A percentile compares a stretch with the other conserved stretches of the same genome.
Conservation (phyloP, 2,888 invertebrate genomes). For the Atrina japonica region DNA sequence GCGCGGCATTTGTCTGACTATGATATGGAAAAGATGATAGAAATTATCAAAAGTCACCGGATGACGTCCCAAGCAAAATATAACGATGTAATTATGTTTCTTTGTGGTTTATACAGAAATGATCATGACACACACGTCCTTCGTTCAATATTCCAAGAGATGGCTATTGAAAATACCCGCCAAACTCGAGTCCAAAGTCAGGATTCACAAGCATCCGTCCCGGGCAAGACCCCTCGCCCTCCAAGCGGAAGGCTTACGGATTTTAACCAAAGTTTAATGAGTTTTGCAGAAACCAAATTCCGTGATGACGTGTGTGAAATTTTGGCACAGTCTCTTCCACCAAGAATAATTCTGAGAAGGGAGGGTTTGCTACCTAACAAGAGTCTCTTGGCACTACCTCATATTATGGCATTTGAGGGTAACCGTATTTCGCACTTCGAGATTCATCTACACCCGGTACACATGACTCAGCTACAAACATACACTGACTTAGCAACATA, state of each 20-base stretch:
- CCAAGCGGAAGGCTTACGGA: slow-evolving; percentile 57
- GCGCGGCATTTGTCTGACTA: slow-evolving; percentile 66
- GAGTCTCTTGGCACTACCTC: slow-evolving; percentile 58
- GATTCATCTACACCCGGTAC: slow-evolving; percentile 67
- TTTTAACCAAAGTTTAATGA: slow-evolving; percentile 65
- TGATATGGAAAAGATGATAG: slow-evolving; percentile 52
- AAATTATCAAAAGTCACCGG: slow-evolving; percentile 51
- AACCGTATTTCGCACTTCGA: slow-evolving; percentile 65
- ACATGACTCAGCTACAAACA: slow-evolving; percentile 53
- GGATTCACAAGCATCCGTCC: slow-evolving; percentile 37
- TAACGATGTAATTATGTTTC: slow-evolving; percentile 60
- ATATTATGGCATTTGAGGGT: slow-evolving; percentile 40
- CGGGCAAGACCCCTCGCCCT: slow-evolving; percentile 42
- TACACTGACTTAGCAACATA: slow-evolving; percentile 63
- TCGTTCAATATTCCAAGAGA: slow-evolving; percentile 55
- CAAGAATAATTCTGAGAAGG: slow-evolving; percentile 55
- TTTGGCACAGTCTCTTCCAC: slow-evolving; percentile 64
- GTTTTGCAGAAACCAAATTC: slow-evolving; percentile 63
- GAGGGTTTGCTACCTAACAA: slow-evolving; percentile 59
- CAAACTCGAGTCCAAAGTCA: slow-evolving; percentile 43
- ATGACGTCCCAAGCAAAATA: slow-evolving; percentile 59
- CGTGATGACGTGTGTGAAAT: slow-evolving; percentile 55
- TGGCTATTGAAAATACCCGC: slow-evolving; percentile 60
- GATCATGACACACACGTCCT: slow-evolving; percentile 60
- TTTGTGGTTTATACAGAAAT: slow-evolving; percentile 66